These are phyloP conservation scores for Calonectris borealis DNA, from an alignment of 2,113 vertebrate genomes.

Conservation along the genomic window DNA sequence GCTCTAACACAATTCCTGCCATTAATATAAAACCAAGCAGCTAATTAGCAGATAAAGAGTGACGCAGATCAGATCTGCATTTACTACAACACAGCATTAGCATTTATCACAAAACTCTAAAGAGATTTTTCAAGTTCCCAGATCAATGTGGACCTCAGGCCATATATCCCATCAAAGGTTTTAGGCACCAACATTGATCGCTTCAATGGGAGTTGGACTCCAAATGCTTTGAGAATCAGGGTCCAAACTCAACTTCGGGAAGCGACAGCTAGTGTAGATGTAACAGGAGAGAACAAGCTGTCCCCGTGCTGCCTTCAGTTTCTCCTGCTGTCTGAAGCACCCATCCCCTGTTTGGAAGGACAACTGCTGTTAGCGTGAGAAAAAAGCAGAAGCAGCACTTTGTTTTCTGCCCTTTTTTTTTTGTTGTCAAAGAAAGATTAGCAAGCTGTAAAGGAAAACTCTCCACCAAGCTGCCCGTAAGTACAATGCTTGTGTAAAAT, in stretches of 20 bases:
- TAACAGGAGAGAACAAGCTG: neutral
- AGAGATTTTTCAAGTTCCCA: neutral
- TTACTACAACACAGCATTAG: neutral
- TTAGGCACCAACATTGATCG: accelerated
- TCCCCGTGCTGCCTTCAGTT: accelerated
- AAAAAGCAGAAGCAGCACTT: neutral
- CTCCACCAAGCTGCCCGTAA: neutral
- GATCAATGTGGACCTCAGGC: neutral
- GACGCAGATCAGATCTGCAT: neutral
- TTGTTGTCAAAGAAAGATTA: neutral
- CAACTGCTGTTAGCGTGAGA: neutral
- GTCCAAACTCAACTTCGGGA: neutral
- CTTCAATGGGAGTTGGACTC: neutral
- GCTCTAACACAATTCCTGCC: neutral
- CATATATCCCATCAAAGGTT: neutral
- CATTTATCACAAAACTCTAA: neutral
- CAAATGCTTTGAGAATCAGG: neutral
- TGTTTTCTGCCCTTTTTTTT: neutral
- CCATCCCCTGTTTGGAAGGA: neutral
- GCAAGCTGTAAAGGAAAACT: neutral
- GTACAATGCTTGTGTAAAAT: neutral
- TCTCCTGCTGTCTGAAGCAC: neutral
- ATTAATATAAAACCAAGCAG: neutral
- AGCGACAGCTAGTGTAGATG: accelerated
- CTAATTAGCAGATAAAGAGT: neutral